Evolutionary conservation across 53 echinoderm and acorn worm species (phyloP), one percentile per base, ranked within the genome.

Genomic region (Temnopleurus reevesii): DNA sequence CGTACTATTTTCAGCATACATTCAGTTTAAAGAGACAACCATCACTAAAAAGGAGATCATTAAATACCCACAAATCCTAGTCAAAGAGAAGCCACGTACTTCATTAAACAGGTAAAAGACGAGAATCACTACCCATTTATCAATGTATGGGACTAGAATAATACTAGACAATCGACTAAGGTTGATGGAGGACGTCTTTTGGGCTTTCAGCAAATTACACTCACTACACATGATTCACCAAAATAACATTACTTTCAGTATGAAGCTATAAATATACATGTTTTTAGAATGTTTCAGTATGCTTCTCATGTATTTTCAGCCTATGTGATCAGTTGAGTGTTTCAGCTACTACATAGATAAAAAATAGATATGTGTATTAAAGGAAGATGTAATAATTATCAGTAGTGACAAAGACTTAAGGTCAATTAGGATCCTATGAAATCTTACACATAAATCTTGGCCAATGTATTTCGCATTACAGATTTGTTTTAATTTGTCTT

Each of bases 51-150:
- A 27, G 30, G 45, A 46, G 79, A 28, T 79, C 49, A 79, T 79
- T 79, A 49, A 79, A 79, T 79, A 79, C 79, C 28, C 25, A 49
- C 49, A 49, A 28, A 49, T 79, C 19, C 49, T 5, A 27, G 46
- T 21, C 79, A 79, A 79, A 33, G 47, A 27, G 49, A 79, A 79
- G 47, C 79, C 3, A 36, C 79, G 21, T 28, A 79, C 79, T 79
- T 79, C 79, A 79, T 79, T 79, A 79, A 5, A 28, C 28, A 27
- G 79, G 27, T 79, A 27, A 79, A 79, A 47, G 29, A 47, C 15
- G 5, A 49, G 79, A 79, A 46, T 46, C 46, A 46, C 79, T 47
- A 79, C 79, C 4, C 46, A 27, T 8, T 47, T 51, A 41, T 23
- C 15, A 13, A 29, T 79, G 46, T 79, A 23, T 47, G 79, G 79